Percentiles rank a stretch among this genome's conserved stretches.
phyloP scores from a whole-genome alignment of 1,140 invertebrate species.

The Catajapyx aquilonaris region DNA sequence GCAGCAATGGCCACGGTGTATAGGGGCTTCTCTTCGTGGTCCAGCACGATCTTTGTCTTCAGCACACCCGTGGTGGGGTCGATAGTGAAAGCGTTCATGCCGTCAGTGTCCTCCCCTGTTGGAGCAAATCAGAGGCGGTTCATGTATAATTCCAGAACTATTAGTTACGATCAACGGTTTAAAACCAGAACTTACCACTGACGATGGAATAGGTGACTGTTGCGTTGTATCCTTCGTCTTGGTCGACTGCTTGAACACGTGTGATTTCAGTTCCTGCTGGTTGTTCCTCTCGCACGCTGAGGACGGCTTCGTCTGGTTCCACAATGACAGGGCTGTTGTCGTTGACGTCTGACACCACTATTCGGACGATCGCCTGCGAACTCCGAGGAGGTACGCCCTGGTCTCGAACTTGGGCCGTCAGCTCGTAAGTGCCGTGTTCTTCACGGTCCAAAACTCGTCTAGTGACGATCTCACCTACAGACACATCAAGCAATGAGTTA shows the following conservation, averaged over 20 bases:
- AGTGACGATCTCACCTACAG: slow-evolving; percentile 64
- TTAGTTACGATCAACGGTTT: too few species aligned
- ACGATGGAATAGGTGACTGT: slow-evolving; percentile 68
- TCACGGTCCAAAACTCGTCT: slow-evolving; percentile 66
- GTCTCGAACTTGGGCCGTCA: slow-evolving; percentile 67
- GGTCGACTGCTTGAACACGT: slow-evolving; percentile 60
- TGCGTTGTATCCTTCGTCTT: slow-evolving; percentile 70
- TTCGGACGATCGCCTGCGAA: slow-evolving; percentile 44
- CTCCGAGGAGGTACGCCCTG: slow-evolving; percentile 54
- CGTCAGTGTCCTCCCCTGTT: slow-evolving; percentile 50
- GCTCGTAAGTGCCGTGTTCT: slow-evolving; percentile 45
- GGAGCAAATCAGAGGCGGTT: too few species aligned
- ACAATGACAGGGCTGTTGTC: slow-evolving; percentile 76
- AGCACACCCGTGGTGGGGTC: slow-evolving; percentile 70
- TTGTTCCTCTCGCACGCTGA: slow-evolving; percentile 72
- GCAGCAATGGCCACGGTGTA: slow-evolving; percentile 71
- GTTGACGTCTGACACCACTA: slow-evolving; percentile 64
- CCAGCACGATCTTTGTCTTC: slow-evolving; percentile 61
- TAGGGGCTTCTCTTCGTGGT: slow-evolving; percentile 72
- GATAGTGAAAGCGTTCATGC: slow-evolving; percentile 61
- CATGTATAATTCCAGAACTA: too few species aligned
- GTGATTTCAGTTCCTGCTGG: slow-evolving; percentile 66
- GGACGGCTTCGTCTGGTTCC: slow-evolving; percentile 64
- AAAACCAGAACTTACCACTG: slow-evolving; percentile 30
- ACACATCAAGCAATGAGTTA: slow-evolving; percentile 5